A percentile compares a stretch with the other conserved stretches of the same genome.
phyloP scores from a whole-genome alignment of 92 coral and sea anemone genomes.

The Blastomussa wellsi region DNA sequence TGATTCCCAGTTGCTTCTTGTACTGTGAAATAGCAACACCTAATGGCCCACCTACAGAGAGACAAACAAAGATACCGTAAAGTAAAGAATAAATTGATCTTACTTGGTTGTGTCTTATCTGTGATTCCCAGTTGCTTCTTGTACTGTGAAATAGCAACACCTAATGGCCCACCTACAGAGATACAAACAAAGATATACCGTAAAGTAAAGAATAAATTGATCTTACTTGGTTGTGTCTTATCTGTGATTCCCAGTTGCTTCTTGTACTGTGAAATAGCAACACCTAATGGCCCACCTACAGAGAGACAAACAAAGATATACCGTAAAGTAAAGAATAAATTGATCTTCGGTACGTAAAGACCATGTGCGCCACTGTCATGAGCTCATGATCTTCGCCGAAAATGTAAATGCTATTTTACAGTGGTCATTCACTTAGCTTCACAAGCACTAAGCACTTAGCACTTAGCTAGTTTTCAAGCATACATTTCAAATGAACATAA shows the following conservation, averaged over 20 bases:
- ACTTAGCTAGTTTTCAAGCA: too few species aligned
- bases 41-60: constrained; percentile 65
- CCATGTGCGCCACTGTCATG: background rate
- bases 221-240: constrained; percentile 46
- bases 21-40: constrained; percentile 60
- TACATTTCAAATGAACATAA: too few species aligned
- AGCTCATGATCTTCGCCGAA: background rate
- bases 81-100: too few species aligned
- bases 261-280: constrained; percentile 60
- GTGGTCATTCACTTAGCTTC: too few species aligned
- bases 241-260: constrained; percentile 70
- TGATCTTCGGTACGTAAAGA: background rate
- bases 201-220: background rate
- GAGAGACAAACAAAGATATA: background rate
- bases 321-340: background rate
- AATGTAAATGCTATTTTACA: too few species aligned
- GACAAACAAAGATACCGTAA: background rate
- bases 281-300: constrained; percentile 70
- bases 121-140: constrained; percentile 69
- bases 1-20: constrained; percentile 70
- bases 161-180: constrained; percentile 64
- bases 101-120: constrained; percentile 52
- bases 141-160: constrained; percentile 61
- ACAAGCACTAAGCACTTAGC: too few species aligned
- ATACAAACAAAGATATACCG: background rate